A percentile compares a stretch with the other conserved stretches of the same genome.
Conservation (phyloP, 2,113 vertebrate genomes). For the Uropsilus gracilis region DNA sequence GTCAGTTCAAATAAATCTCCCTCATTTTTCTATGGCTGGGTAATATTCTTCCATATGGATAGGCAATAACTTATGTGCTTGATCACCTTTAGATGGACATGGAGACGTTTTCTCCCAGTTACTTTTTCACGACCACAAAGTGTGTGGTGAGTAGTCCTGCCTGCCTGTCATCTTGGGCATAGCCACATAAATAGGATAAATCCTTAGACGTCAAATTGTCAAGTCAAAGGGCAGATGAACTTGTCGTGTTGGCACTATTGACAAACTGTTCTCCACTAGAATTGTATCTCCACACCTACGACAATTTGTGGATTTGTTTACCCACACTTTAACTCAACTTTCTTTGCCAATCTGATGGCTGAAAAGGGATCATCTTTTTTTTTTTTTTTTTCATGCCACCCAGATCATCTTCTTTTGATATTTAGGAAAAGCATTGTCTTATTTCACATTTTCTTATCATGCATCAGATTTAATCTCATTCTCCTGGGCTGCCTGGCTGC, state of each 20-base stretch:
- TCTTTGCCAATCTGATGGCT: background rate
- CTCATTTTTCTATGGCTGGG: background rate
- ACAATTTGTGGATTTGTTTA: background rate
- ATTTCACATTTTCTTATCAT: constrained; percentile 42
- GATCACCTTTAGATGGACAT: background rate
- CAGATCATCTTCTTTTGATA: constrained; percentile 29
- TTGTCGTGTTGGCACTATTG: background rate
- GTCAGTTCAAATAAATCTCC: background rate
- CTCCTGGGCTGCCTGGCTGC: background rate
- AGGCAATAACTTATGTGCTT: background rate
- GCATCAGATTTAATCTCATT: constrained; percentile 51
- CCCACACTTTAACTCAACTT: background rate
- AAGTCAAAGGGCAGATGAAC: background rate
- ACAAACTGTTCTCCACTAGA: background rate
- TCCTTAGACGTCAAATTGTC: constrained; percentile 5
- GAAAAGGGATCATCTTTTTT: constrained; percentile 45
- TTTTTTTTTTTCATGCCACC: too few species aligned
- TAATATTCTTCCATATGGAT: background rate
- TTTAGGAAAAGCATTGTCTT: constrained; percentile 8
- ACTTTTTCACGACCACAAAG: background rate
- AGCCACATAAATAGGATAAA: background rate
- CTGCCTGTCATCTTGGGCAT: background rate
- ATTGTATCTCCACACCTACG: background rate
- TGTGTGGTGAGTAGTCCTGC: background rate
- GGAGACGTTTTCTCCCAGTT: background rate